Base-by-base conservation (phyloP, 2,113 vertebrate genomes). In the Carassius auratus region DNA sequence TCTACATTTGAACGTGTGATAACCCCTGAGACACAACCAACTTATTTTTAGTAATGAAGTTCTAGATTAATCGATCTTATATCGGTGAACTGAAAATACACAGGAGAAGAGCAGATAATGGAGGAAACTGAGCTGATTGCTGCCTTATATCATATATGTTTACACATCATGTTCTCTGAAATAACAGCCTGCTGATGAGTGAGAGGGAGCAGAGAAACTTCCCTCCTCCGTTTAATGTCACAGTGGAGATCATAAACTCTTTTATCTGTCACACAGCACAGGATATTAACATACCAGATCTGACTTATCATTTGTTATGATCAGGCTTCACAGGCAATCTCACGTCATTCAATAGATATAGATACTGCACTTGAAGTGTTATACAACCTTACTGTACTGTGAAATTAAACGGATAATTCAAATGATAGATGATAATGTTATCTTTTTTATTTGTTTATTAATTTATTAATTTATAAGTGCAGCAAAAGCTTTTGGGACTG, bases 121-220 rank as follows among this genome's bases (percentile, higher is more conserved):
- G 73, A 76, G 64, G 38, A 69, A 64, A 73, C 64, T 26, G 64
- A 68, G 64, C 66, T 45, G 83, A 87, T 87, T 84, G 86, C 66
- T 86, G 73, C 71, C 73, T 78, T 86, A 84, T 83, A 86, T 88
- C 84, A 61, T n/a, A 84, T 59, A 85, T 74, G 86, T 88, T 73
- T 84, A 64, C 73, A 82, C 82, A 88, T 89, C 74, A 48, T 59
- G 73, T 88, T 84, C 21, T 77, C 38, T 84, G 80, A 86, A 84
- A 86, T 86, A 82, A 79, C 76, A 85, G 75, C 23, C 57, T 23
- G 45, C 71, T 81, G 84, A 71, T 52, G 48, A 84, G 64, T 81
- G 57, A 78, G 66, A 62, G 48, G 59, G n/a, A 77, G 55, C 21
- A 68, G 76, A 86, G 74, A 81, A 76, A 76, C 23, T 76, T 68